phyloP scores from a whole-genome alignment of 2,797 vertebrate genomes.

The Nyctalus aviator region DNA sequence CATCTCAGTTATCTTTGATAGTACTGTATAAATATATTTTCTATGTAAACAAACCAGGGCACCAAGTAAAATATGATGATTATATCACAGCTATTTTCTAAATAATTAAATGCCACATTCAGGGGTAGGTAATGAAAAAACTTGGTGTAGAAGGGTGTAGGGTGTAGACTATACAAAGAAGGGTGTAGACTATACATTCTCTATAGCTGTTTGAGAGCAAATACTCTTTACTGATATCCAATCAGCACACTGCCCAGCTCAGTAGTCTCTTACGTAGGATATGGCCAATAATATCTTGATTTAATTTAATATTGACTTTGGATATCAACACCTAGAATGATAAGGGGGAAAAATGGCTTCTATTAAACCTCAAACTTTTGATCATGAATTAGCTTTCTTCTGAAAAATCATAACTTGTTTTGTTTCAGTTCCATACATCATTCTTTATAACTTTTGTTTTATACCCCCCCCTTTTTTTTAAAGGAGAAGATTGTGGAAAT shows the following conservation, averaged over 20 bases:
- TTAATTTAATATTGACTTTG: background rate
- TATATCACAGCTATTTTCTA: background rate
- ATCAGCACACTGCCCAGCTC: too few relatives aligned
- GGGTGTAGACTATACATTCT: background rate
- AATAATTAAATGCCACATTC: background rate
- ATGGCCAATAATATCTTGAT: background rate
- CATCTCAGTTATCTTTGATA: background rate
- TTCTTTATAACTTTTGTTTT: slow-evolving; percentile 7
- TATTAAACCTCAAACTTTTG: background rate
- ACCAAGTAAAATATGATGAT: background rate
- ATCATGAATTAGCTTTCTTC: background rate
- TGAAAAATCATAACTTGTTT: background rate
- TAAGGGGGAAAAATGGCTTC: background rate
- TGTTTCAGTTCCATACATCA: background rate
- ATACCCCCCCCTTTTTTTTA: slow-evolving; percentile 1
- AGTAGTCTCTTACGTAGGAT: background rate
- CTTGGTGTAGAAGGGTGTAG: background rate
- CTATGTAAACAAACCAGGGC: background rate
- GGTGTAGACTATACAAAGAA: background rate
- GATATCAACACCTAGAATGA: background rate
- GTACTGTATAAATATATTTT: background rate
- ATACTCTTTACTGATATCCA: background rate
- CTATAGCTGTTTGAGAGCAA: background rate
- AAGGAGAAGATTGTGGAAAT: slow-evolving; percentile 71
- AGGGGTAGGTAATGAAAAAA: background rate